Percentiles rank a stretch among this genome's conserved stretches.
phyloP scores from a whole-genome alignment of 2,797 vertebrate genomes.

The Brachyrhaphis roseni region DNA sequence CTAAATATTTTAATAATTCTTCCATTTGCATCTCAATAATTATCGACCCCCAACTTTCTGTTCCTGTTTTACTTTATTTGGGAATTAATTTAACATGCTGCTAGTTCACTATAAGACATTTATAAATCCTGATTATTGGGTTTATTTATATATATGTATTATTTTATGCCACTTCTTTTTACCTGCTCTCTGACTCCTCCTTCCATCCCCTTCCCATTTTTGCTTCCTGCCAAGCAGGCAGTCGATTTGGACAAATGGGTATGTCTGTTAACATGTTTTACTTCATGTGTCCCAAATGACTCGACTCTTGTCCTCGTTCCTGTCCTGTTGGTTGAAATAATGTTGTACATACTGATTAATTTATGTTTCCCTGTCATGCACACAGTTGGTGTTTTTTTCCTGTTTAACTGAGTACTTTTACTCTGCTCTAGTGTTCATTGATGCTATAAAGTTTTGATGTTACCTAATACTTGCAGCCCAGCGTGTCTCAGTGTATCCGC shows the following conservation, averaged over 20 bases:
- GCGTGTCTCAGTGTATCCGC: conserved; percentile 8
- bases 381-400: neutral
- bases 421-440: neutral
- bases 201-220: conserved; percentile 59
- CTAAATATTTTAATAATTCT: neutral
- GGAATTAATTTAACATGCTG: conserved; percentile 1
- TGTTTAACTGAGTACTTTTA: neutral
- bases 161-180: conserved; percentile 31
- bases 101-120: neutral
- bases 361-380: conserved; percentile 21
- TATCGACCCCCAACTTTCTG: neutral
- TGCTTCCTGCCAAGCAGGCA: conserved; percentile 79
- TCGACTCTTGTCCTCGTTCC: conserved; percentile 59
- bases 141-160: conserved; percentile 25
- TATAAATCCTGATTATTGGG: conserved; percentile 10
- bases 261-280: conserved; percentile 77
- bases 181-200: conserved; percentile 64
- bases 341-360: conserved; percentile 27
- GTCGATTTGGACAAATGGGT: conserved; percentile 87
- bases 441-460: neutral
- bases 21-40: neutral
- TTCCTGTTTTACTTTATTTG: neutral
- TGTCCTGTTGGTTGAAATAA: conserved; percentile 43
- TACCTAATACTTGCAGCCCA: neutral
- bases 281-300: conserved; percentile 58